Base-by-base conservation (phyloP, 2,888 invertebrate species). In the Apodemia arnacis region DNA sequence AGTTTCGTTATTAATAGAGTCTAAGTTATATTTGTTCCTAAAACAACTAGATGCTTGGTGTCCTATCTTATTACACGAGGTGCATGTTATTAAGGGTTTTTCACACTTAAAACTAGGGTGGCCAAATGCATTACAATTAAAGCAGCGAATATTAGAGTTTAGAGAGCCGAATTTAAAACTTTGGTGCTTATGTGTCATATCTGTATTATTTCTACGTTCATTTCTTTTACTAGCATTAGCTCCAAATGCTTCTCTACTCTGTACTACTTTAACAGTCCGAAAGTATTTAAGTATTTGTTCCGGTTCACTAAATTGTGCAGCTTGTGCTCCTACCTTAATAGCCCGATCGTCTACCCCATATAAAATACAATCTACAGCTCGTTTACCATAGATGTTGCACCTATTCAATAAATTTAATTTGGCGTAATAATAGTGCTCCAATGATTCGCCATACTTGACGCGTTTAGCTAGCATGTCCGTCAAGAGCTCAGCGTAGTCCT, bases 401-500 rank as follows among this genome's bases (percentile, higher is more conserved):
- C 84, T 77, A 82, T 87, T 85, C 5, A 90, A 59, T 5, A 87
- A 66, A 66, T 86, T 86, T 13, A 87, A 13, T 69, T 87, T 87
- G 2, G 77, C 44, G 70, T 88, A 90, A 44, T 82, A 91, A 79
- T 91, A 89, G 31, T 69, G 59, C 66, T 92, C 93, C 11, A 88
- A 63, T 0, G 91, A 82, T 2, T 93, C 91, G 0, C 86, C 87
- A 44, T 87, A 91, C 18, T 72, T 70, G 2, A 75, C 87, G 8
- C 59, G 84, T 38, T 83, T 85, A 1, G 70, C 21, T 5, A 91
- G 69, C 91, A 91, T 92, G 24, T 88, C 89, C 1, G 88, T 87
- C 18, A 90, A 44, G 15, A 90, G 75, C n/a, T 54, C 44, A 44
- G 44, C 44, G 15, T 44, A 44, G 44, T 44, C 44, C 15, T 44